phyloP scores from a whole-genome alignment of 2,113 vertebrate genomes.

The Oryzias woworae region DNA sequence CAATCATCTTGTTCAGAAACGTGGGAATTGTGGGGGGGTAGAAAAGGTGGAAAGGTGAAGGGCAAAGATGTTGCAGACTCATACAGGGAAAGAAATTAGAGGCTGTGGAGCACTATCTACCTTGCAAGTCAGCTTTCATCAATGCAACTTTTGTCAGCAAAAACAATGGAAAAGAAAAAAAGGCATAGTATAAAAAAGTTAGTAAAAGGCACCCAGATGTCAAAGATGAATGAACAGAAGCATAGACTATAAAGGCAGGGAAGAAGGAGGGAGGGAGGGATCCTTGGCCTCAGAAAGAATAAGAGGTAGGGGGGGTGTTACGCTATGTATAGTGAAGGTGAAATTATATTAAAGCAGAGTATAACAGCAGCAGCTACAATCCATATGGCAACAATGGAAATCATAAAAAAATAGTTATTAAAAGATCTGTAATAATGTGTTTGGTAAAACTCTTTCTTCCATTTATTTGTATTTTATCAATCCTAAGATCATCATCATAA shows the following conservation, averaged over 20 bases:
- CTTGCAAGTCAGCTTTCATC: constrained; percentile 99
- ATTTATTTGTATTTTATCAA: constrained; percentile 7
- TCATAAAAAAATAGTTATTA: not conserved
- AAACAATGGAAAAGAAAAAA: constrained; percentile 85
- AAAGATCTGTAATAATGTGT: not conserved
- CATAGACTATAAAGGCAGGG: constrained; percentile 36
- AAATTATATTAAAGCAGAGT: constrained; percentile 3
- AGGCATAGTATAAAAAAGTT: constrained; percentile 95
- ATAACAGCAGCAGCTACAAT: constrained; percentile 1
- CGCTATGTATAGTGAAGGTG: constrained; percentile 67
- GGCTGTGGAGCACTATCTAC: constrained; percentile 92
- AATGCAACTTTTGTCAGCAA: constrained; percentile 98
- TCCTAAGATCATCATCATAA: too few relatives aligned
- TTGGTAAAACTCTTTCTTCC: not conserved
- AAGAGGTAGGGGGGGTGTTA: constrained; percentile 72
- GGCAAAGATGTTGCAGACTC: constrained; percentile 39
- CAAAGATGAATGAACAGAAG: constrained; percentile 77
- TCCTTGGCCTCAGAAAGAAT: constrained; percentile 56
- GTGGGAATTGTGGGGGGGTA: constrained; percentile 31
- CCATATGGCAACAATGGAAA: constrained; percentile 11
- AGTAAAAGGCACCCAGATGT: constrained; percentile 89
- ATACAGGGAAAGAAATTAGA: constrained; percentile 74
- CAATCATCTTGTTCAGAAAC: constrained; percentile 41
- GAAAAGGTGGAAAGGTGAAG: constrained; percentile 36
- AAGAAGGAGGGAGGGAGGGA: constrained; percentile 3